Evolutionary conservation across 1,140 invertebrate species (phyloP).

Genomic region (Drosophila setifemur): DNA sequence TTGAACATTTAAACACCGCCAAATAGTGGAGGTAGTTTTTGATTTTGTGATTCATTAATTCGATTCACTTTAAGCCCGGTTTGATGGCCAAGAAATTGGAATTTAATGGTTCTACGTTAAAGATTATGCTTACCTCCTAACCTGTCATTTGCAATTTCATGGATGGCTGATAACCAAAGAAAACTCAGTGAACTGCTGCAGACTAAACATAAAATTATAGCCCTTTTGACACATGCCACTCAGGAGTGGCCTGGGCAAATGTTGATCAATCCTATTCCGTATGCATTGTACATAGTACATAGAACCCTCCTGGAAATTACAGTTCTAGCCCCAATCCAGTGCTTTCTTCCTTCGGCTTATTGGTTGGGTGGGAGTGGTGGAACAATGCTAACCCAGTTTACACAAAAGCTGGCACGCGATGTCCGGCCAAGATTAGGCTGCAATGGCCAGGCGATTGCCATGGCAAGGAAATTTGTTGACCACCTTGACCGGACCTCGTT

Average conservation of each 20-base stretch:
- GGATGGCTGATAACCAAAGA: too few species aligned
- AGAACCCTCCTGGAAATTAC: neutral
- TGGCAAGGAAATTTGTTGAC: constrained; percentile 13
- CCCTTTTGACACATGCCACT: constrained; percentile 23
- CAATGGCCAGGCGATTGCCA: constrained; percentile 51
- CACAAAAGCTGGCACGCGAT: constrained; percentile 60
- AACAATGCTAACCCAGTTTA: constrained; percentile 58
- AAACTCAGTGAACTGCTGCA: neutral
- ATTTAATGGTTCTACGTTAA: too few species aligned
- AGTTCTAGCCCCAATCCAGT: neutral
- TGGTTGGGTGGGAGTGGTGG: neutral
- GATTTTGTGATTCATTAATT: too few species aligned
- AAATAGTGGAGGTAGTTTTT: too few species aligned
- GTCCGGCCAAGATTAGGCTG: constrained; percentile 57
- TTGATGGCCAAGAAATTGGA: too few species aligned
- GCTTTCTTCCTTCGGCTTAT: neutral
- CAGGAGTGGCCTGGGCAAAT: constrained; percentile 2
- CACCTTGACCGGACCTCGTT: constrained; percentile 17
- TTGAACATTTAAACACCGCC: too few species aligned
- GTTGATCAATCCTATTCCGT: constrained; percentile 29
- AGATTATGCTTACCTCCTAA: too few species aligned
- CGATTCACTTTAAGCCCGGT: too few species aligned
- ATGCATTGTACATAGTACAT: constrained; percentile 11
- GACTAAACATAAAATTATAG: constrained; percentile 12
- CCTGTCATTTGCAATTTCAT: too few species aligned